phyloP scores from a whole-genome alignment of 2,888 invertebrate species.

The Spodoptera picta region DNA sequence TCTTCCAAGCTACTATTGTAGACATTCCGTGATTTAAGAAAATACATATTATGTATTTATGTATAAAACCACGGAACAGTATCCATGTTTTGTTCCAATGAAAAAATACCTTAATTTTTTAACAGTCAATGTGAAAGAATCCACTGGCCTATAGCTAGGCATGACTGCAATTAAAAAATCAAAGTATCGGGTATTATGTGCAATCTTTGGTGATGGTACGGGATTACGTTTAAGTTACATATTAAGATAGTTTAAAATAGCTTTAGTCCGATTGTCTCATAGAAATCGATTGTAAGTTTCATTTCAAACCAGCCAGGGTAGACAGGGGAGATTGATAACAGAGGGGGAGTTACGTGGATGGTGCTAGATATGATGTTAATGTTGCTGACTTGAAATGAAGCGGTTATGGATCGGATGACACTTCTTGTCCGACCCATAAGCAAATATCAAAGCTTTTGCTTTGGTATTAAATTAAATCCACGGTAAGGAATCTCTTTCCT shows the following conservation, averaged over 20 bases:
- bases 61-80: conserved; percentile 69
- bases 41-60: conserved; percentile 54
- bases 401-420: conserved; percentile 84
- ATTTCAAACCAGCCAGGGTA: conserved; percentile 83
- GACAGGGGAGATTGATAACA: conserved; percentile 55
- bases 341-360: conserved; percentile 62
- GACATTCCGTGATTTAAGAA: conserved; percentile 66
- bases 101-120: conserved; percentile 86
- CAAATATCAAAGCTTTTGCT: conserved; percentile 64
- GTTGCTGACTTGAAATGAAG: conserved; percentile 86
- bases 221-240: conserved; percentile 81
- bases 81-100: conserved; percentile 73
- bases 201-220: conserved; percentile 93
- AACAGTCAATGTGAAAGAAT: conserved; percentile 80
- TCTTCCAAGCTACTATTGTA: conserved; percentile 81
- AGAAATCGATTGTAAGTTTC: conserved; percentile 75
- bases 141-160: conserved; percentile 76
- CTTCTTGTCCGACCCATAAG: conserved; percentile 83
- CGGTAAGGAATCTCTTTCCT: conserved; percentile 85
- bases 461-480: conserved; percentile 72
- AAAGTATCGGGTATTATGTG: conserved; percentile 95
- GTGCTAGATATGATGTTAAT: conserved; percentile 73
- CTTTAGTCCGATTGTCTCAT: conserved; percentile 69
- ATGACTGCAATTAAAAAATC: conserved; percentile 88
- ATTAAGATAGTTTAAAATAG: conserved; percentile 73